Base-by-base conservation (phyloP, 2,797 vertebrate species). In the Toxotes lorentzi region DNA sequence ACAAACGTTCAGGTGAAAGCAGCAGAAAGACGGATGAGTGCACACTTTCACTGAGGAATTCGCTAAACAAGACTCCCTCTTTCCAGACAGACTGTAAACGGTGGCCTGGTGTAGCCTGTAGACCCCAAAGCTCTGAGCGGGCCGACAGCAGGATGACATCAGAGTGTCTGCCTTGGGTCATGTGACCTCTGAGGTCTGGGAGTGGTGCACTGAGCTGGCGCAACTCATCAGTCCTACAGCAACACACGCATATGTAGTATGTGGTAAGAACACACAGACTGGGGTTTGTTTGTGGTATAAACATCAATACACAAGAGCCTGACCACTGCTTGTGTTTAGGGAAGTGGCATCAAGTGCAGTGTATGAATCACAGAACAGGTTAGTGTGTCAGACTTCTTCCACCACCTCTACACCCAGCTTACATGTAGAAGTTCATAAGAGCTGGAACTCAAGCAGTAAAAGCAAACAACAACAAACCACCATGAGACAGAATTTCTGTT, bases 141-240 rank as follows among this genome's bases (percentile, higher is more conserved):
- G 45, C 1, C 72, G 81, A 82, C 72, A 53, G 69, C 59, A 40
- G 5, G 47, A 81, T 90, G 90, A 89, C 89, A 86, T 88, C 89
- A 84, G 6, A 59, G 66, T 13, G 79, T 87, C 78, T 84, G 79
- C 40, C 63, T 23, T 21, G 3, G 19, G 81, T 88, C 86, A 90
- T 64, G 88, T 90, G 87, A 90, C 66, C 73, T 8, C 16, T 47
- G 70, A 70, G 40, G 81, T 74, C 70, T 76, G 69, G 73, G 78
- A 84, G 74, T 32, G 10, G 68, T 38, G 78, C 73, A 61, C 63
- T 24, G 76, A 66, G 64, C 75, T 76, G 76, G 84, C 71, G 38
- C 78, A 77, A 68, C 58, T 40, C 72, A 77, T 86, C 77, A 80
- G 30, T 60, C 35, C 24, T 41, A 48, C 77, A 58, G 59, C 43